A percentile compares a stretch with the other conserved stretches of the same genome.
Conservation (phyloP, 2,113 vertebrate species). For the Condylura cristata region DNA sequence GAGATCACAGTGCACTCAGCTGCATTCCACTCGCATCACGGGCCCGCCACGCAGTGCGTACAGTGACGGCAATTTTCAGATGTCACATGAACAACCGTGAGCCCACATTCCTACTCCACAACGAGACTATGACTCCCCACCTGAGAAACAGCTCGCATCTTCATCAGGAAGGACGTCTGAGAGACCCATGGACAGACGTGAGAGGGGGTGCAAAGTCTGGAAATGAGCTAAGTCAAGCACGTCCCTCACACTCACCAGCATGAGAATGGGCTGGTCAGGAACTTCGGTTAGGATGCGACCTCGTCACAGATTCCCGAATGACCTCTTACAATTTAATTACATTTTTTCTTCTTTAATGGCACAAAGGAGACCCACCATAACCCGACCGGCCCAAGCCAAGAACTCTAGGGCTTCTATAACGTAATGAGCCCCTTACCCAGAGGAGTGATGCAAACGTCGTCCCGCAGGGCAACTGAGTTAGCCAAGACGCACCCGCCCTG, state of each 20-base stretch:
- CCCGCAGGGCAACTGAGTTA: background rate
- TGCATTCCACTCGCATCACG: background rate
- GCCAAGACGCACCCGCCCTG: background rate
- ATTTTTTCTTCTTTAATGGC: background rate
- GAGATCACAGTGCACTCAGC: background rate
- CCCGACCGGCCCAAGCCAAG: background rate
- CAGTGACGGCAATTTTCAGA: background rate
- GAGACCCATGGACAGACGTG: background rate
- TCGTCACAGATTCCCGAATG: background rate
- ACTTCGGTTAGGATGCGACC: background rate
- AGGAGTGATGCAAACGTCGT: background rate
- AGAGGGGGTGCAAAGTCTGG: background rate
- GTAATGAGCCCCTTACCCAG: background rate
- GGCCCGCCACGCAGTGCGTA: background rate
- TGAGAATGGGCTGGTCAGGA: no score
- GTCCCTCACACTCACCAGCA: no score
- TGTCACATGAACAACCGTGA: background rate
- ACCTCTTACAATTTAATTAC: background rate
- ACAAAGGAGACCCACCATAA: background rate
- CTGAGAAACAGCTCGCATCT: background rate
- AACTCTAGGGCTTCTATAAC: background rate
- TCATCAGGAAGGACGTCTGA: no score
- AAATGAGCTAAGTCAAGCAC: background rate
- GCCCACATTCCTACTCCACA: no score
- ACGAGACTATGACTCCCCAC: background rate